Evolutionary conservation across 1,140 invertebrate species (phyloP), one percentile per base, ranked within the genome.

Genomic region (Eupeodes corollae): DNA sequence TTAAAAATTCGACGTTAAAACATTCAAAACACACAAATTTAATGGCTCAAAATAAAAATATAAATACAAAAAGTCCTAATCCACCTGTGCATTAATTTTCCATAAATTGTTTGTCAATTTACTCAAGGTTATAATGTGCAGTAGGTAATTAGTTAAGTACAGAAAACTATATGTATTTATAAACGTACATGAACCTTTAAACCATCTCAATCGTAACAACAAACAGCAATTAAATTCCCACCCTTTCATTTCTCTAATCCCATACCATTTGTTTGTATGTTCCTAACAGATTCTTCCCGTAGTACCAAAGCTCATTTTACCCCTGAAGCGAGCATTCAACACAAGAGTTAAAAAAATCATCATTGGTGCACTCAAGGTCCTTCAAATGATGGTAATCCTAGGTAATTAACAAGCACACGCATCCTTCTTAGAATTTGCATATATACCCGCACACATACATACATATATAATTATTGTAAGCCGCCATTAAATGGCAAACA

Each of bases 301-400:
- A 21, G 79, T 97, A 32, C 91, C 91, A 2, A 89, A 92, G 61
- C 72, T 97, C 5, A 91, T 97, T 52, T 83, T 92, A 52, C 92
- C 91, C 1, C 84, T 97, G 41, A 93, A 93, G 79, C 84, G 91
- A 59, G 87, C 88, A 9, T 72, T 92, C 31, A 86, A 86, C 65
- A 89, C 84, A 0, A 78, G 81, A 58, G 80, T 85, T 57, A 75
- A 76, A 2, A 72, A 75, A 44, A 80, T 91, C 16, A 78, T 91
- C 50, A 83, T 84, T 47, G 78, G 75, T 1, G 88, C 86, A 2
- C 70, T 91, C 42, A 83, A 83, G 67, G 77, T 84, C 1, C 53
- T 92, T 3, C 87, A 91, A 65, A 76, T 84, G 52, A 70, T 92
- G 51, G 83, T 90, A 1, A 78, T 78, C 42, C 79, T 79, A 18